Percentiles rank a stretch among this genome's conserved stretches.
Evolutionary conservation across 37 sponge, comb jelly and placozoan species (phyloP).

Genomic region (Tethya wilhelma): DNA sequence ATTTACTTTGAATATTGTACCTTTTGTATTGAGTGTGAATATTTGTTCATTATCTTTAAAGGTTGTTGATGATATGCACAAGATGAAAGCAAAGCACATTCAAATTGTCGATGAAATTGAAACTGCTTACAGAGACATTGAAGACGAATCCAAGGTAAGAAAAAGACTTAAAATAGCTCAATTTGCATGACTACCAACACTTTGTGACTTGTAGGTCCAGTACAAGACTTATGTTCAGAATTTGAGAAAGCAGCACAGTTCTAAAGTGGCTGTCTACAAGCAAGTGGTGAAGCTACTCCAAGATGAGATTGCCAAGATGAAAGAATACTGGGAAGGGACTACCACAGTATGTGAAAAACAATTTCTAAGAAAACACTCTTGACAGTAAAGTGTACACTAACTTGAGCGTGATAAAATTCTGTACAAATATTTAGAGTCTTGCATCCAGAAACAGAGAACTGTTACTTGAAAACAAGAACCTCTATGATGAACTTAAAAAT

Average conservation of each 20-base stretch:
- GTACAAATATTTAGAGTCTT: background rate
- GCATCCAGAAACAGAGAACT: background rate
- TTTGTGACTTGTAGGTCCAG: background rate
- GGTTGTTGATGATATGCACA: conserved; percentile 6
- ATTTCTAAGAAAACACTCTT: background rate
- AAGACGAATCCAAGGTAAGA: conserved; percentile 2
- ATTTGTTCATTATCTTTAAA: background rate
- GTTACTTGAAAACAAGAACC: background rate
- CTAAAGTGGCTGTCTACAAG: background rate
- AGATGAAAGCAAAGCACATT: background rate
- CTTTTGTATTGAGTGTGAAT: background rate
- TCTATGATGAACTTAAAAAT: background rate
- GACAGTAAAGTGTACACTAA: background rate
- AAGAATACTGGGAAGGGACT: conserved; percentile 2
- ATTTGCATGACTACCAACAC: background rate
- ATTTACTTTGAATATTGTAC: background rate
- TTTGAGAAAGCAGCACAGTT: background rate
- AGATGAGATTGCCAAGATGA: background rate
- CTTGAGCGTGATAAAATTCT: no score
- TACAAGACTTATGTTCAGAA: background rate
- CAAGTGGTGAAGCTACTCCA: conserved; percentile 3
- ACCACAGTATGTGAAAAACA: background rate
- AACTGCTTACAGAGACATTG: conserved; percentile 1
- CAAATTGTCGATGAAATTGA: background rate
- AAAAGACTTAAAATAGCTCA: background rate